Base-by-base conservation (phyloP, 2,888 invertebrate genomes). In the Cataglyphis livida region DNA sequence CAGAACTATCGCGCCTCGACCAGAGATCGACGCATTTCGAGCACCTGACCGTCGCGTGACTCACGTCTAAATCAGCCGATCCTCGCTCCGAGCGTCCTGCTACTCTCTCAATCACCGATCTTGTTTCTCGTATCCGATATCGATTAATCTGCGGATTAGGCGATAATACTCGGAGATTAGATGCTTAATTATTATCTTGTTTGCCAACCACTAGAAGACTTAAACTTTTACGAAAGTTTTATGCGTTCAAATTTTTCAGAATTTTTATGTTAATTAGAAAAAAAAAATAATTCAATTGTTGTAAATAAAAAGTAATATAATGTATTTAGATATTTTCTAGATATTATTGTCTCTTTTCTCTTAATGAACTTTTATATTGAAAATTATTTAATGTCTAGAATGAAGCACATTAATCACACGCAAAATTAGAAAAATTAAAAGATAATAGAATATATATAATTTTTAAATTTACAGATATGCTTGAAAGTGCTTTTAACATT, bases 21-120 rank as follows among this genome's bases (percentile, higher is more conserved):
- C 75, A 82, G 82, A 83, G 62, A 88, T 88, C 82, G 87, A 87
- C 81, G 85, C 85, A 85, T 82, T 84, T 88, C 74, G 82, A 62
- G 51, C 66, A 83, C 62, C 71, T 61, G 79, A 74, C 74, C 74
- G 79, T 85, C 86, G 75, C 84, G 85, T 87, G 88, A 88, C 88
- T 88, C 85, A 78, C 68, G 70, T 83, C 79, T 79, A 71, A 82
- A 88, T 87, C 83, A 75, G 82, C 71, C 82, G 74, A 83, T 79
- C 71, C 81, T 57, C 62, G 61, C 74, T 62, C 75, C 44, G 15
- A 83, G 18, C 78, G 12, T 57, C 70, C 44, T 28, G 57, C n/a
- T 41, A 15, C 32, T 78, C 68, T 78, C 68, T 68, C 68, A 68
- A 68, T 78, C 68, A 51, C n/a, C 54, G 54, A 44, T 59, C 28